Conservation (phyloP, 2,888 invertebrate genomes). For the Oscheius onirici region DNA sequence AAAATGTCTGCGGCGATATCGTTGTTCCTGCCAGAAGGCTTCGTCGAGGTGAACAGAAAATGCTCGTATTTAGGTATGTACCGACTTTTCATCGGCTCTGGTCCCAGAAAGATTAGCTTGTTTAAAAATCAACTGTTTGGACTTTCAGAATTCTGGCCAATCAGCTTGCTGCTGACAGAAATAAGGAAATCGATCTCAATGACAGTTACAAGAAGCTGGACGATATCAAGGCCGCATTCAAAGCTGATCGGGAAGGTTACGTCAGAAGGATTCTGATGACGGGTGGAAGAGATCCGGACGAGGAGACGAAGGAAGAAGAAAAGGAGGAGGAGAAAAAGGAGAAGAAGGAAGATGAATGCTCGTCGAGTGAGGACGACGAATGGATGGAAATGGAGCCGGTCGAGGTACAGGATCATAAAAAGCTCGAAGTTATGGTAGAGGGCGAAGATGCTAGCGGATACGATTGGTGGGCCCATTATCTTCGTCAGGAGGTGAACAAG, state of each 20-base stretch:
- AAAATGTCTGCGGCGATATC: constrained; percentile 3
- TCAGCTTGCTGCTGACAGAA: neutral
- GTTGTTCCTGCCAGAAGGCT: constrained; percentile 6
- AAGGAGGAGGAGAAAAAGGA: neutral
- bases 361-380: constrained; percentile 58
- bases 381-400: constrained; percentile 61
- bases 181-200: constrained; percentile 4
- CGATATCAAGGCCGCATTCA: neutral
- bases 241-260: neutral
- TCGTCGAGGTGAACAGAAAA: constrained; percentile 31
- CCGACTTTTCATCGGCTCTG: neutral
- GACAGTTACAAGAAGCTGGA: constrained; percentile 4
- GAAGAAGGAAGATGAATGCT: constrained; percentile 14
- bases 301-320: constrained; percentile 1
- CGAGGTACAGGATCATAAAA: constrained; percentile 34
- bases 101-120: neutral
- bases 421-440: constrained; percentile 39
- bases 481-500: constrained; percentile 50
- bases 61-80: constrained; percentile 28
- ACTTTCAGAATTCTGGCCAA: constrained; percentile 12
- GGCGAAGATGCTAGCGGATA: constrained; percentile 32
- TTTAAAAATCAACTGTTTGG: too few species aligned
- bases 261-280: constrained; percentile 13
- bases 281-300: constrained; percentile 8
- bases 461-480: constrained; percentile 51